Base-by-base conservation (phyloP, 2,113 vertebrate species). In the Ginglymostoma cirratum region DNA sequence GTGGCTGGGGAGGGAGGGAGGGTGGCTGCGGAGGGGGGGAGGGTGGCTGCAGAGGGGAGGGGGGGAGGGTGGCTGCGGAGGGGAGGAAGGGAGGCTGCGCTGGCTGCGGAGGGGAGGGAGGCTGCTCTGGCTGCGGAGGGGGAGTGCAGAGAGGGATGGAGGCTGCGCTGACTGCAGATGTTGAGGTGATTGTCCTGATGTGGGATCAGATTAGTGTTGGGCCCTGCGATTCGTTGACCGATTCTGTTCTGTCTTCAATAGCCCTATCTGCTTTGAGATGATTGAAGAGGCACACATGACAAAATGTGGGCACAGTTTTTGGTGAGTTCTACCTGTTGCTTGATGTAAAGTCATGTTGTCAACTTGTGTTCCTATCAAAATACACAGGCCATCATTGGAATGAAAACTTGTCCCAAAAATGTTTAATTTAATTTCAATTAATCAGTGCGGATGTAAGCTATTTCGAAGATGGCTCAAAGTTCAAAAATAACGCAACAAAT, bases 261-360 rank as follows among this genome's bases (percentile, higher is more conserved):
- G 99, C 96, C 99, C 99, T 61, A 99, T 99, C 97, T 99, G 99
- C 97, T 99, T 99, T 97, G 99, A 99, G 97, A 99, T 99, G 99
- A 99, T 99, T 86, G 99, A 99, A 96, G 99, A 99, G 97, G 99
- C 99, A 23, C 99, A 99, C 96, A 99, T 99, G 99, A 99, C 99
- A 0, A 99, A 99, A 98, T 99, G 99, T 97, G 99, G 99, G 66
- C 99, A 99, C 98, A 99, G 99, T 97, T 99, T 99, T 97, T 99
- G 99, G 99, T 99, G 97, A 99, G 98, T 97, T 55, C 96, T 52
- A 1, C 23, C 23, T 38, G 69, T 23, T 66, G 17, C n/a, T 38
- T 38, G 14, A 61, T 96, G 67, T 65, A 21, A n/a, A 38, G 19
- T n/a, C 55, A 55, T 55, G 55, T 55, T 55, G 55, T 55, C 8